Percentiles rank a stretch among this genome's conserved stretches.
These are phyloP conservation scores for Platycnemis pennipes DNA, from an alignment of 2,888 invertebrate species.

Conservation along the genomic window DNA sequence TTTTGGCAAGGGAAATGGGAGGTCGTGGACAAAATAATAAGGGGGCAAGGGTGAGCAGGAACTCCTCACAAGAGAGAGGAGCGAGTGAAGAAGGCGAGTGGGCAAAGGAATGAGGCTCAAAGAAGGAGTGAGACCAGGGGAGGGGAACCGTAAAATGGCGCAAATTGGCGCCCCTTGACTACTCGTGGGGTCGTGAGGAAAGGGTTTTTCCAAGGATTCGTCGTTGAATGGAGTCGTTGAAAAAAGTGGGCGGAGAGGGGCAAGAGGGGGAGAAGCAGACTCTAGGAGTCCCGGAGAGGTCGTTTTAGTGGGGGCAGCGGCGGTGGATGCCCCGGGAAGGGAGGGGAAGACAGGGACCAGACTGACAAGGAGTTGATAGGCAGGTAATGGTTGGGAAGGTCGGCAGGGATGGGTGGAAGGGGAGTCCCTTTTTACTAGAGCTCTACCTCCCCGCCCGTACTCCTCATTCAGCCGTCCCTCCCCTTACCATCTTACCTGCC, in stretches of 20 bases:
- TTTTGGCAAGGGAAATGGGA: background rate
- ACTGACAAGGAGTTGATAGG: slow-evolving; percentile 57
- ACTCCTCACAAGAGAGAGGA: background rate
- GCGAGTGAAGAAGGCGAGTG: background rate
- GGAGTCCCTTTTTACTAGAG: background rate
- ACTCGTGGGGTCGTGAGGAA: background rate
- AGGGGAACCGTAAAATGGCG: slow-evolving; percentile 43
- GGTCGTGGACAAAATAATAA: background rate
- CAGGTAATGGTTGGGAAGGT: slow-evolving; percentile 34
- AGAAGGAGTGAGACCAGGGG: background rate
- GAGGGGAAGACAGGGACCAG: background rate
- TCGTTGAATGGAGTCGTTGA: slow-evolving; percentile 19
- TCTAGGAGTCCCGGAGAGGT: background rate
- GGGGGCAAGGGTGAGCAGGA: background rate
- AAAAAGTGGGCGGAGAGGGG: background rate
- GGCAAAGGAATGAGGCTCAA: background rate
- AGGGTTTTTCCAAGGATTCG: slow-evolving; percentile 10
- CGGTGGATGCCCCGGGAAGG: background rate
- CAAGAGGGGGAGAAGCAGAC: background rate
- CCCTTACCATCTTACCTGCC: background rate
- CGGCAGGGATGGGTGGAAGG: background rate
- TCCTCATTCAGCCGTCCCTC: background rate
- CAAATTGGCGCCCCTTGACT: slow-evolving; percentile 59
- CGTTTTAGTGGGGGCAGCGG: background rate
- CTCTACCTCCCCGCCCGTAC: background rate